Evolutionary conservation across 2,797 vertebrate genomes (phyloP), one percentile per base, ranked within the genome.

Genomic region (Gymnothorax reevesii): DNA sequence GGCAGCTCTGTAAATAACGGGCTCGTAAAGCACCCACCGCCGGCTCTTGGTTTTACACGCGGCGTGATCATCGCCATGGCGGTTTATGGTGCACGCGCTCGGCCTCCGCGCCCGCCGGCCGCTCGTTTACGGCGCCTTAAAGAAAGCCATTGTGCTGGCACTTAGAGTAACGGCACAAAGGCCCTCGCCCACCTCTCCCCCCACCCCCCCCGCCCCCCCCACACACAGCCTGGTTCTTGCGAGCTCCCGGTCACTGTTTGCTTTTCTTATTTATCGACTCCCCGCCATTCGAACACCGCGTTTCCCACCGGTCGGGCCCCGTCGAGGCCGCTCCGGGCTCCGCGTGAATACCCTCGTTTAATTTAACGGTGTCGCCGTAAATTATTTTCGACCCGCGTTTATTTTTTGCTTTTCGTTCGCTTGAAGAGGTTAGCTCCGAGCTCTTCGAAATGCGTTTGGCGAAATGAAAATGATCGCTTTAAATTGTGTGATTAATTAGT

Each of bases 81-180:
- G 59, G 57, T 84, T 62, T 84, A 79, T 52, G 42, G 75, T 13
- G 15, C 75, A 42, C 42, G 57, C 57, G 27, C 27, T 0, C n/a
- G 25, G 59, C 33, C 25, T n/a, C 33, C n/a, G 42, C 13, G 75
- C 75, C 62, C 49, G 3, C 42, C n/a, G 59, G 22, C 59, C 57
- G 20, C 57, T 52, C 57, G 13, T 86, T 80, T 82, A 66, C n/a
- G 59, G 60, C 49, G n/a, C 62, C 75, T 57, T 86, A 54, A 80
- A 86, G 73, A 27, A 82, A 54, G 64, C 25, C 22, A 49, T 42
- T 1, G 15, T 57, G 2, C 60, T 20, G 17, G 57, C 73, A 22
- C 66, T 71, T 27, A 71, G n/a, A 71, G 66, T 27, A 3, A 71
- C 66, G 25, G 66, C 66, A 13, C n/a, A 25, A 12, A 25, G 66